Conservation (phyloP, 2,797 vertebrate species). For the Syncerus caffer region DNA sequence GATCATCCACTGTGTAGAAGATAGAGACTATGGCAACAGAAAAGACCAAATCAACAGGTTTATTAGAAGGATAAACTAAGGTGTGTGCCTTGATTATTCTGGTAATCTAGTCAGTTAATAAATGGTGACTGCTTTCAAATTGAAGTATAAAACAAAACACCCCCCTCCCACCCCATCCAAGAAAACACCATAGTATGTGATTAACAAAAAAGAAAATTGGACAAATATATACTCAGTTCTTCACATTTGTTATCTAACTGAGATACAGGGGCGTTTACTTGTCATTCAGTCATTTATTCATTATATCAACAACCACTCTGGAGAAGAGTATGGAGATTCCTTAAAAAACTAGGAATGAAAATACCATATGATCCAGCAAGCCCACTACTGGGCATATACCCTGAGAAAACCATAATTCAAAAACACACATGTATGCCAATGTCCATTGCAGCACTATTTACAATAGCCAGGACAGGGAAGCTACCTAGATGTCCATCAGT, state of each 20-base stretch:
- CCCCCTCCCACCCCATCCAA: fast-evolving
- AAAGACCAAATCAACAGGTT: conserved; percentile 92
- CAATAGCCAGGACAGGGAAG: neutral
- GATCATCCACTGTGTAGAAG: conserved; percentile 95
- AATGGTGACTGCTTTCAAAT: conserved; percentile 65
- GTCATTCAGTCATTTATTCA: neutral
- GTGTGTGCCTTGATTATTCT: conserved; percentile 66
- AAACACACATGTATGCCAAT: neutral
- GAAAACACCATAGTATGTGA: neutral
- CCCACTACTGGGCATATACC: neutral
- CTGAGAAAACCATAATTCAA: neutral
- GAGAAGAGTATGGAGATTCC: neutral
- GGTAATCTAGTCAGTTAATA: conserved; percentile 77
- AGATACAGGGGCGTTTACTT: neutral
- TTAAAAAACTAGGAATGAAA: neutral
- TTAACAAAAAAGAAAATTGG: neutral
- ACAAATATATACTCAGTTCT: neutral
- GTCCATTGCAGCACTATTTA: neutral
- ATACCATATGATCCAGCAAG: neutral
- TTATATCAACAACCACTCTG: neutral
- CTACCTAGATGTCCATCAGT: neutral
- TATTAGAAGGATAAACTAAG: conserved; percentile 90
- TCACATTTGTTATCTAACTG: neutral
- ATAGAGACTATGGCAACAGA: conserved; percentile 94
- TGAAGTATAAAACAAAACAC: neutral